A percentile compares a stretch with the other conserved stretches of the same genome.
These are phyloP conservation scores for Drosophila flavopinicola DNA, from an alignment of 2,888 invertebrate species.

Conservation along the genomic window DNA sequence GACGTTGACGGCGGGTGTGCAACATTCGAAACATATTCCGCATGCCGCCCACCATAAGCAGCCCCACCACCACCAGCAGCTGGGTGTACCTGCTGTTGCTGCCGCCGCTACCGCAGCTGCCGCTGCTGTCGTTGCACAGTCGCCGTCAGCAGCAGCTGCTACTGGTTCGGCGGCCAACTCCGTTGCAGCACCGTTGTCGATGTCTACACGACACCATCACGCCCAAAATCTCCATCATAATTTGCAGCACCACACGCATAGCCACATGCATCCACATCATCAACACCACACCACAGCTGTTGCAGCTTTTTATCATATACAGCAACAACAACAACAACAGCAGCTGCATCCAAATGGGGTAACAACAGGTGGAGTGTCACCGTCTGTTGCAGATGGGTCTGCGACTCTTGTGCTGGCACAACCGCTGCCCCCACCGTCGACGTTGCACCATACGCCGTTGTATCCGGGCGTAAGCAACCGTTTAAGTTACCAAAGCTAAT, in stretches of 20 bases:
- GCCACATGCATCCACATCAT: conserved; percentile 66
- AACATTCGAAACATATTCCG: conserved; percentile 58
- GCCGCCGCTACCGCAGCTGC: conserved; percentile 46
- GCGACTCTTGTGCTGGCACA: conserved; percentile 25
- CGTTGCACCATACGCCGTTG: conserved; percentile 81
- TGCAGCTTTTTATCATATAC: conserved; percentile 69
- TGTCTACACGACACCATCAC: conserved; percentile 58
- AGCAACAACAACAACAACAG: conserved; percentile 55
- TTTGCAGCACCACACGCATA: conserved; percentile 65
- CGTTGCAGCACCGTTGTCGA: conserved; percentile 41
- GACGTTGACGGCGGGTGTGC: conserved; percentile 64
- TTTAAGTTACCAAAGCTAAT: conserved; percentile 60
- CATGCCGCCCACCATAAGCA: conserved; percentile 56
- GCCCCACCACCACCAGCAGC: conserved; percentile 48
- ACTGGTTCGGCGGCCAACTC: conserved; percentile 14
- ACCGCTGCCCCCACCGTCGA: conserved; percentile 50
- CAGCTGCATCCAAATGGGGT: conserved; percentile 48
- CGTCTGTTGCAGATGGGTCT: conserved; percentile 32
- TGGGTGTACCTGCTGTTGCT: conserved; percentile 43
- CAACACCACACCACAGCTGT: conserved; percentile 62
- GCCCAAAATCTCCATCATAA: conserved; percentile 69
- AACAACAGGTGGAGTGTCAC: conserved; percentile 49
- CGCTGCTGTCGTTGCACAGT: conserved; percentile 38
- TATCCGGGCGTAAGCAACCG: conserved; percentile 83
- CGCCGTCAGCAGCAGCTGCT: conserved; percentile 30